Evolutionary conservation across 2,113 vertebrate species (phyloP).

Genomic region (Channa argus): DNA sequence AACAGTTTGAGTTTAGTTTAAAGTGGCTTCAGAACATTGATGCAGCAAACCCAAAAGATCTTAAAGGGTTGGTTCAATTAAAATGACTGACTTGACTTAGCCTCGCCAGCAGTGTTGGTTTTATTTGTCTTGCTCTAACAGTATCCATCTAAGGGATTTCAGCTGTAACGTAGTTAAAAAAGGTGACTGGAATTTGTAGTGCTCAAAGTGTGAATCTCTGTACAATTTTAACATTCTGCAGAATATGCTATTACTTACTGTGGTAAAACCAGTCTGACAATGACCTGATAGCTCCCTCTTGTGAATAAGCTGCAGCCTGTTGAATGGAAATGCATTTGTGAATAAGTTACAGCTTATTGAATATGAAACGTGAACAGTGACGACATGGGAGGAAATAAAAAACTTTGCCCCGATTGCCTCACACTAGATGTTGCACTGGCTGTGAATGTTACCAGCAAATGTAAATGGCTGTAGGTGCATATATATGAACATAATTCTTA

Average conservation of each 20-base stretch:
- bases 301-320: too few species aligned
- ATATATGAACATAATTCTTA: neutral
- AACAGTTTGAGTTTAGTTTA: too few species aligned
- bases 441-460: neutral
- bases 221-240: neutral
- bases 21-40: neutral
- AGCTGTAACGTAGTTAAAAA: neutral
- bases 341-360: neutral
- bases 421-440: neutral
- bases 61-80: neutral
- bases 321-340: neutral
- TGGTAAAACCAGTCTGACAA: neutral
- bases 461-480: neutral
- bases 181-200: neutral
- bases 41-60: neutral
- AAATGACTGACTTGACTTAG: neutral
- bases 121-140: neutral
- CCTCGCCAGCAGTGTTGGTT: neutral
- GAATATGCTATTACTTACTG: neutral
- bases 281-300: neutral
- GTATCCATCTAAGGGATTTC: neutral
- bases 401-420: too few species aligned
- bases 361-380: conserved; percentile 1
- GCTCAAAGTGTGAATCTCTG: too few species aligned
- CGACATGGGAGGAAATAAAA: neutral